Conservation (phyloP, 2,888 invertebrate species). For the Ceramica pisi region DNA sequence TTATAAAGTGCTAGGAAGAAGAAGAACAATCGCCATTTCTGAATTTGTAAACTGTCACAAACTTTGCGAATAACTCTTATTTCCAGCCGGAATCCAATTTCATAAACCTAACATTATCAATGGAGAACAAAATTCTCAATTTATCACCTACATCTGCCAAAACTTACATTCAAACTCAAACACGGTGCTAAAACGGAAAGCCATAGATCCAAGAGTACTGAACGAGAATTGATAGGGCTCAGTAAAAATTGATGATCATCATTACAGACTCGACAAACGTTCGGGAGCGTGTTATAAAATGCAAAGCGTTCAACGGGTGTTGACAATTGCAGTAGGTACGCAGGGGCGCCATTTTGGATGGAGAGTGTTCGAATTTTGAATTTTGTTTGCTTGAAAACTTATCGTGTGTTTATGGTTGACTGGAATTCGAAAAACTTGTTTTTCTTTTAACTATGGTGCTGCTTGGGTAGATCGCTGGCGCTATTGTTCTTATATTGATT, state of each 20-base stretch:
- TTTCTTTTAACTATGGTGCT: background rate
- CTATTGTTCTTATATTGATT: background rate
- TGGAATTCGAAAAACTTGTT: too few relatives aligned
- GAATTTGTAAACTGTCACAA: background rate
- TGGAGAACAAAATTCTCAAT: background rate
- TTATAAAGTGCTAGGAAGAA: too few relatives aligned
- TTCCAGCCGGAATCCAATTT: background rate
- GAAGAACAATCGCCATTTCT: too few relatives aligned
- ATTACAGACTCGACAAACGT: slow-evolving; percentile 82
- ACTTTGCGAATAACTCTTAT: background rate
- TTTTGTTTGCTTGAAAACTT: background rate
- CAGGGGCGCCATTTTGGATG: slow-evolving; percentile 60
- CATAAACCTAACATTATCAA: background rate
- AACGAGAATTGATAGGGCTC: slow-evolving; percentile 65
- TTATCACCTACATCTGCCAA: slow-evolving; percentile 11
- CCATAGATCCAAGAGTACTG: slow-evolving; percentile 52
- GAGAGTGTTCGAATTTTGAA: slow-evolving; percentile 29
- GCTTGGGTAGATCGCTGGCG: background rate
- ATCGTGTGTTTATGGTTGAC: slow-evolving; percentile 3
- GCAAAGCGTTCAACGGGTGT: slow-evolving; percentile 86
- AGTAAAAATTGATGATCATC: slow-evolving; percentile 81
- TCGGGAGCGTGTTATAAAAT: slow-evolving; percentile 82
- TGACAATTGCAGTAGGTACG: slow-evolving; percentile 84
- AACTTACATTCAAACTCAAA: slow-evolving; percentile 39
- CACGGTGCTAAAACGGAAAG: slow-evolving; percentile 45